Evolutionary conservation across 2,113 vertebrate species (phyloP), one percentile per base, ranked within the genome.

Genomic region (Peucedramus taeniatus): DNA sequence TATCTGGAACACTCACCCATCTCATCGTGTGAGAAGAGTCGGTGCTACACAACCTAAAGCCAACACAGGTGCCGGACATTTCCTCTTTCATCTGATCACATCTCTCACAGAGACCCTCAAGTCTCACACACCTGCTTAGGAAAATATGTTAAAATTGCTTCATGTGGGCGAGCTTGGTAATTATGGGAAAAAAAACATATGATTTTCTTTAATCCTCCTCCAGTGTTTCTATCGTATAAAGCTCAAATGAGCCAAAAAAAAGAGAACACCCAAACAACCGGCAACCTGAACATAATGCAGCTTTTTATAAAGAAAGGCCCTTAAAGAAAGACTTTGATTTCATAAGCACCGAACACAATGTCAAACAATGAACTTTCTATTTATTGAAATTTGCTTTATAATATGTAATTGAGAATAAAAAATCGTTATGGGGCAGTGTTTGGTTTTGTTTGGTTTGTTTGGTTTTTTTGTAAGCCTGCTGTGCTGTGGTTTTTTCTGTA

Each of bases 11-110:
- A 4, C 50, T 87, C 7, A 2, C 47, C 11, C 7, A 3, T 49
- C 1, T 1, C 33, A 13, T 22, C 3, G 7, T 11, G 9, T 27
- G 44, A 23, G 26, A 49, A 51, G 31, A 10, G 26, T 59, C 0
- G 0, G 8, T 47, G 78, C 9, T 64, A 7, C 18, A 6, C 33
- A 35, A 7, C 7, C 35, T 39, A 16, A 60, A 71, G 27, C n/a
- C 26, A 21, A 1, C 23, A 6, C 9, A 24, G 17, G 13, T 37
- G 4, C 7, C 0, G 1, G 39, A 49, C 2, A 2, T 65, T 79
- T 65, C 10, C 33, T 49, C 21, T 75, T 71, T 71, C 63, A 40
- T 47, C 6, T 26, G 23, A 8, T 6, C 7, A 39, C 15, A 19
- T 54, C 39, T 53, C 6, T 28, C 31, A 21, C 10, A 44, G 57